Evolutionary conservation across 2,888 invertebrate genomes (phyloP).

Genomic region (Synanthedon myopaeformis): DNA sequence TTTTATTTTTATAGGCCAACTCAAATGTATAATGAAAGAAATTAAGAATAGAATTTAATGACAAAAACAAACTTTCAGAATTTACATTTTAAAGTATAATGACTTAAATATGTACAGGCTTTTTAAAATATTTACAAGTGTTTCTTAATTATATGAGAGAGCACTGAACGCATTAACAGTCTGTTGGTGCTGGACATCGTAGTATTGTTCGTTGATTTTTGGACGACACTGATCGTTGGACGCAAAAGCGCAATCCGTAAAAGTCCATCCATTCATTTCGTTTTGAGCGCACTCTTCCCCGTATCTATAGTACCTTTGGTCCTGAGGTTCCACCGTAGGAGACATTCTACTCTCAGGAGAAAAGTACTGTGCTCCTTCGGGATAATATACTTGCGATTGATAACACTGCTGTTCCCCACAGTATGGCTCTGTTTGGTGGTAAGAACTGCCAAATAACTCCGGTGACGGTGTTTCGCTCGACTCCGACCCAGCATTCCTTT

Average conservation of each 20-base stretch:
- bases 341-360: slow-evolving; percentile 46
- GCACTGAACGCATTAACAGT: slow-evolving; percentile 41
- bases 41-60: not conserved
- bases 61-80: slow-evolving; percentile 8
- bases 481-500: slow-evolving; percentile 56
- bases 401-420: slow-evolving; percentile 47
- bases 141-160: slow-evolving; percentile 20
- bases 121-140: slow-evolving; percentile 21
- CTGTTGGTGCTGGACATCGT: slow-evolving; percentile 43
- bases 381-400: slow-evolving; percentile 46
- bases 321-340: slow-evolving; percentile 40
- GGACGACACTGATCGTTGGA: slow-evolving; percentile 23
- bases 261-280: slow-evolving; percentile 49
- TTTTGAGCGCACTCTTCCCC: slow-evolving; percentile 47
- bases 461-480: slow-evolving; percentile 71
- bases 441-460: slow-evolving; percentile 54
- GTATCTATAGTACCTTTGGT: slow-evolving; percentile 50
- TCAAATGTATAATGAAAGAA: slow-evolving; percentile 9
- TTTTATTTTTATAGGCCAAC: not conserved
- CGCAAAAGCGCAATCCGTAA: slow-evolving; percentile 47
- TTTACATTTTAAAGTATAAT: slow-evolving; percentile 3
- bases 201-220: slow-evolving; percentile 47
- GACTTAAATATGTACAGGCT: slow-evolving; percentile 32
- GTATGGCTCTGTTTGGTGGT: slow-evolving; percentile 49
- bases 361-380: slow-evolving; percentile 56